Base-by-base conservation (phyloP, 1,140 invertebrate species). In the Rhyacophila brunnea region DNA sequence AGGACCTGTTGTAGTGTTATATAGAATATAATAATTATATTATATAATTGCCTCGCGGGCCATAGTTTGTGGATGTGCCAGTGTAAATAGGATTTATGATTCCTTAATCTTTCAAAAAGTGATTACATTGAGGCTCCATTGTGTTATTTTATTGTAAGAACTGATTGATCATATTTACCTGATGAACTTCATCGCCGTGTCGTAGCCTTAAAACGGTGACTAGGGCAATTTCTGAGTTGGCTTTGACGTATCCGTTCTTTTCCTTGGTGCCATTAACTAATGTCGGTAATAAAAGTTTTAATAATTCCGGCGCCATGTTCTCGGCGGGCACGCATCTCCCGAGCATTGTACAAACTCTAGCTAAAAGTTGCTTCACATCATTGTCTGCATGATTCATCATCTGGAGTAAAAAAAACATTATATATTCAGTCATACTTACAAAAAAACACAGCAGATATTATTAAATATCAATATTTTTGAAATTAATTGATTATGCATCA, bases 261-360 rank as follows among this genome's bases (percentile, higher is more conserved):
- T 98, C 96, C 78, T 98, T 98, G 15, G 95, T 96, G 51, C 95
- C 95, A 79, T 97, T 98, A 1, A 98, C 94, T 55, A 98, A 78
- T 77, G 92, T 92, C 5, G 95, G 93, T 49, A 98, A 74, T 48
- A 96, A 75, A 13, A 85, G 71, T 69, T 88, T 92, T 28, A 95
- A 77, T 53, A 95, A 72, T 65, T 92, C 89, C 3, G 87, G 77
- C 13, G 87, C 79, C 76, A 85, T 82, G 67, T 82, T 80, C 59
- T 84, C 80, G 49, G 80, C 69, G 35, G 75, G 70, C 56, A 85
- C 75, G 61, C 73, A 79, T 68, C 85, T 85, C 9, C 85, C 87
- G 19, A 91, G 74, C 72, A 89, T 85, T 43, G 84, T 87, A 54
- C 89, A 86, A 7, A 91, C 86, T 70, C 89, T 85, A 1, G 92